Evolutionary conservation across 2,113 vertebrate genomes (phyloP), one percentile per base, ranked within the genome.

Genomic region (Apeltes quadracus): DNA sequence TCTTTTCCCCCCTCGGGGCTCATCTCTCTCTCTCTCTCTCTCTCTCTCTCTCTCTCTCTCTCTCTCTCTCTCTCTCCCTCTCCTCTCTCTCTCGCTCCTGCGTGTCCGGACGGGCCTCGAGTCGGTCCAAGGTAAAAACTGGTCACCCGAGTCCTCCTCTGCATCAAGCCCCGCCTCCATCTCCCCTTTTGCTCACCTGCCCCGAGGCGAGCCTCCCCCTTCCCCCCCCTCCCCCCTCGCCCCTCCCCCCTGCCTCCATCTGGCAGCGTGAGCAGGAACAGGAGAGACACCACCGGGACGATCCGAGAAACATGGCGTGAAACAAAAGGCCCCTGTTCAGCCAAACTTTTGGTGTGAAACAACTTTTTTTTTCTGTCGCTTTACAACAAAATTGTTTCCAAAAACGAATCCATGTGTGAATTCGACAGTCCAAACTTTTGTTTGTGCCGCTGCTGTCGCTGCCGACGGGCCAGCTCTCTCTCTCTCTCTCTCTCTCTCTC

Each of bases 81-180:
- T 74, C 34, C 51, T 59, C n/a, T 81, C 65, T 51, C 63, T 79
- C 78, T 54, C 61, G 69, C 34, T 54, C 62, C n/a, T 86, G 83
- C 91, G 66, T 89, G 92, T 91, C 85, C 72, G 68, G 89, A 83
- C 90, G 51, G 82, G 92, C 89, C 84, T 84, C 51, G 61, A 84
- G 80, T 89, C 88, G 85, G 80, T 81, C 79, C 75, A 80, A 85
- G 88, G 89, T 90, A 88, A 88, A 91, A 92, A 87, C 89, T 91
- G 90, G 90, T 91, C 91, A 93, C 78, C 90, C 85, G 86, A 91
- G 84, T 89, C 89, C 64, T 88, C 72, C 64, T 62, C 87, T 76
- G 82, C 79, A 72, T 83, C 78, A 83, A 32, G 69, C 78, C 75
- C 79, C 80, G 73, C 85, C 83, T 72, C 84, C 86, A 77, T 74